phyloP scores from a whole-genome alignment of 2,113 vertebrate genomes.

The Passer domesticus region DNA sequence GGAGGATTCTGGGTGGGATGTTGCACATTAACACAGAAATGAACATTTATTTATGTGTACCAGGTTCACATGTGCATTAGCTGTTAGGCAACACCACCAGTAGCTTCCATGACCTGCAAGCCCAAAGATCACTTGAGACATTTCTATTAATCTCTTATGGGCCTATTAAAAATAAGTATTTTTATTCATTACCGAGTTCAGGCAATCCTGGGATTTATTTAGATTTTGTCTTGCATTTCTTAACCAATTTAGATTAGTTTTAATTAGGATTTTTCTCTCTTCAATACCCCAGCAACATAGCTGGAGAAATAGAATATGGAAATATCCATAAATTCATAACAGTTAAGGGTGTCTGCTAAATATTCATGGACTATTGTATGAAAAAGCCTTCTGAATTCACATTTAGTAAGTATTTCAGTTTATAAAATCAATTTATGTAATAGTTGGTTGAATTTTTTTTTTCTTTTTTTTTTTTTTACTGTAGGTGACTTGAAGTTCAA shows the following conservation, averaged over 20 bases:
- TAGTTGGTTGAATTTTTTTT: not conserved
- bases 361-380: constrained; percentile 61
- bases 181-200: constrained; percentile 52
- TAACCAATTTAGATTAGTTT: constrained; percentile 61
- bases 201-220: constrained; percentile 65
- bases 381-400: constrained; percentile 46
- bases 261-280: constrained; percentile 72
- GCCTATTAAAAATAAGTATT: constrained; percentile 44
- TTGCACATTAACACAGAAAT: not conserved
- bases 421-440: constrained; percentile 56
- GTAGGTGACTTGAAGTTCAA: constrained; percentile 6
- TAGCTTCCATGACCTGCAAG: not conserved
- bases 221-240: constrained; percentile 66
- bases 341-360: constrained; percentile 63
- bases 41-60: not conserved
- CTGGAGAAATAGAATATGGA: constrained; percentile 60
- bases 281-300: constrained; percentile 53
- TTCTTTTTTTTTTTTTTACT: not conserved
- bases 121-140: constrained; percentile 9
- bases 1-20: not conserved
- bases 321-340: constrained; percentile 66
- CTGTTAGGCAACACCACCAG: not conserved
- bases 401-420: constrained; percentile 60
- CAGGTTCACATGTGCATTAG: not conserved
- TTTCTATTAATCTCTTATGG: constrained; percentile 58